A percentile compares a stretch with the other conserved stretches of the same genome.
Conservation (phyloP, 2,797 vertebrate genomes). For the Alosa sapidissima region DNA sequence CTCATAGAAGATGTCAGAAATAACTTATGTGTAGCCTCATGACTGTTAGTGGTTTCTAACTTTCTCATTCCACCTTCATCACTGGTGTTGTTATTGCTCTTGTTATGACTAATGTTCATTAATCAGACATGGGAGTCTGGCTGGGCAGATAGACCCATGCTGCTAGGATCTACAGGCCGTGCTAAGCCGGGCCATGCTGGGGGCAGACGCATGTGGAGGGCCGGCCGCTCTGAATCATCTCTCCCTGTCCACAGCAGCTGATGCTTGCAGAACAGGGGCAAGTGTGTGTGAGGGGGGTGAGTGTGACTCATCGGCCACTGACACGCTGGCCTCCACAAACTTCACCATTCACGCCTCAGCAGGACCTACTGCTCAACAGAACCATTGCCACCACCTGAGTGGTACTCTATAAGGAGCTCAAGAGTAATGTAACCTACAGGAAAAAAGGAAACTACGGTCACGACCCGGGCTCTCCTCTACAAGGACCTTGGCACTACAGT, state of each 20-base stretch:
- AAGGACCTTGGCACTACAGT: too few relatives aligned
- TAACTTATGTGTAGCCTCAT: background rate
- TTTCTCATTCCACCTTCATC: background rate
- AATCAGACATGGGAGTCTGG: background rate
- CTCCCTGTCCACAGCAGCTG: background rate
- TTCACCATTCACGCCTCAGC: background rate
- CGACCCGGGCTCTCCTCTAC: too few relatives aligned
- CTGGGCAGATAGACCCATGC: background rate
- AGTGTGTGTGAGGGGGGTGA: background rate
- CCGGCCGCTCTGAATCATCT: conserved; percentile 1
- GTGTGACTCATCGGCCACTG: background rate
- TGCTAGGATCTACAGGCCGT: background rate
- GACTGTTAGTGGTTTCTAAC: background rate
- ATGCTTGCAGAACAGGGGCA: background rate
- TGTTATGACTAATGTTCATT: background rate
- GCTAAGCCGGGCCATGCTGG: background rate
- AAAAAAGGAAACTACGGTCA: background rate
- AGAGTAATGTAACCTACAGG: background rate
- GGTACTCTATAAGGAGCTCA: too few relatives aligned
- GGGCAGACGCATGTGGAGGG: background rate
- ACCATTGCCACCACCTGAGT: background rate
- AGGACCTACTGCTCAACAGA: background rate
- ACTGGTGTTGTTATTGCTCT: background rate
- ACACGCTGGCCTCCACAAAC: background rate
- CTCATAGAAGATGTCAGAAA: background rate